These are phyloP conservation scores for Archaeoteleia sp. DNA, from an alignment of 2,888 invertebrate species.

Conservation along the genomic window DNA sequence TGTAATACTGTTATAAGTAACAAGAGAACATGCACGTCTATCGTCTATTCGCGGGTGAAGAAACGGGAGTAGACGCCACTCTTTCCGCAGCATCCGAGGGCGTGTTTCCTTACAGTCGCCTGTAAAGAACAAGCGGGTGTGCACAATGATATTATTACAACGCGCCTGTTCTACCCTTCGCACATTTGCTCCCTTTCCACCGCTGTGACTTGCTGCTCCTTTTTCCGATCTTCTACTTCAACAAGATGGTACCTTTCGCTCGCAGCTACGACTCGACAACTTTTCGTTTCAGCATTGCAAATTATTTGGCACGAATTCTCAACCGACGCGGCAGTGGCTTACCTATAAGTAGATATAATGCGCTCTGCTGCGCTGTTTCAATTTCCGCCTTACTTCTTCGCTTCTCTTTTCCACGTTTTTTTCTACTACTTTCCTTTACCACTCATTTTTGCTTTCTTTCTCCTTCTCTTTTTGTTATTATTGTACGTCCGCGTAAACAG, in stretches of 20 bases:
- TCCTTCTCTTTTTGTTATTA: not conserved
- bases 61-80: constrained; percentile 3
- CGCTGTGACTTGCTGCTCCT: constrained; percentile 6
- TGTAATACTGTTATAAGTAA: constrained; percentile 30
- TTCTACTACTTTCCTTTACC: not conserved
- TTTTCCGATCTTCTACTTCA: constrained; percentile 10
- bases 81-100: constrained; percentile 15
- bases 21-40: constrained; percentile 17
- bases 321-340: constrained; percentile 41
- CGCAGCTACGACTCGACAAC: constrained; percentile 63
- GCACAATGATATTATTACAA: constrained; percentile 23
- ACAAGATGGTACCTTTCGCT: constrained; percentile 42
- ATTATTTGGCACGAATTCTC: constrained; percentile 68
- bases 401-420: not conserved
- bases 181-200: constrained; percentile 3
- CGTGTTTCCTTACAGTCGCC: constrained; percentile 4
- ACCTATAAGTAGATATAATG: constrained; percentile 41
- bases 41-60: constrained; percentile 4
- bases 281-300: constrained; percentile 72
- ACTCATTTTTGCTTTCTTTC: not conserved
- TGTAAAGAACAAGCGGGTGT: constrained; percentile 14
- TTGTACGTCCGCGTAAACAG: not conserved
- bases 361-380: constrained; percentile 32
- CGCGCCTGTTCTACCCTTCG: constrained; percentile 6
- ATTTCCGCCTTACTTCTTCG: constrained; percentile 23